A percentile compares a stretch with the other conserved stretches of the same genome.
phyloP scores from a whole-genome alignment of 2,888 invertebrate species.

The Cosmia pyralina region DNA sequence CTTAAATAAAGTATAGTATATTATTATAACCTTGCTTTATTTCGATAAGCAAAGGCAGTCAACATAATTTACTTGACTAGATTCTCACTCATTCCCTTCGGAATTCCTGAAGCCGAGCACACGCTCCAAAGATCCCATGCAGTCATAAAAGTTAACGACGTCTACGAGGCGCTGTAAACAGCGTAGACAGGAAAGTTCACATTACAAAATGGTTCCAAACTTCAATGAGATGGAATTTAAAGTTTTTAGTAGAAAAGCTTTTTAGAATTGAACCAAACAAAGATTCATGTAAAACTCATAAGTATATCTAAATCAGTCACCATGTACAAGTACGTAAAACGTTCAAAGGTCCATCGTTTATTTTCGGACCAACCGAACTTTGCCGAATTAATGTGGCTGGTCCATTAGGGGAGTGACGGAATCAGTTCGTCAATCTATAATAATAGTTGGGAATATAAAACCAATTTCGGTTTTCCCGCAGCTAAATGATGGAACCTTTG shows the following conservation, averaged over 20 bases:
- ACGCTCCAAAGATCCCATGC: not conserved
- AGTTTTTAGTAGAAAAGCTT: not conserved
- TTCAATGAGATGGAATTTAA: slow-evolving; percentile 11
- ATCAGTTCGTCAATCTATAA: too few species aligned
- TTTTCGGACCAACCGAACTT: too few species aligned
- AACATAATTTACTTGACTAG: slow-evolving; percentile 13
- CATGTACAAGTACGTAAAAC: too few species aligned
- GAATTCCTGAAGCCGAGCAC: slow-evolving; percentile 7
- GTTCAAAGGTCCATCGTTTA: too few species aligned
- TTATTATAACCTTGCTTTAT: not conserved
- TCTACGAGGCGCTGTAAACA: slow-evolving; percentile 27
- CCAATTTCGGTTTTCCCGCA: too few species aligned
- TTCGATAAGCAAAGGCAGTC: not conserved
- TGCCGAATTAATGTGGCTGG: too few species aligned
- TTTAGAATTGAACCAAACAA: not conserved
- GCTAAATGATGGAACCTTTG: too few species aligned
- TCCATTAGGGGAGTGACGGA: too few species aligned
- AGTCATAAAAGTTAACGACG: slow-evolving; percentile 46
- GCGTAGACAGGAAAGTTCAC: slow-evolving; percentile 20
- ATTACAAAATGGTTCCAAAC: slow-evolving; percentile 4
- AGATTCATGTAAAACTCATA: not conserved
- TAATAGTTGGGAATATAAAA: too few species aligned
- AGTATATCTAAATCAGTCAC: too few species aligned
- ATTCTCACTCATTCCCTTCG: too few species aligned
- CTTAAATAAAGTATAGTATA: not conserved